These are phyloP conservation scores for Charina bottae DNA, from an alignment of 2,113 vertebrate species.

Conservation along the genomic window DNA sequence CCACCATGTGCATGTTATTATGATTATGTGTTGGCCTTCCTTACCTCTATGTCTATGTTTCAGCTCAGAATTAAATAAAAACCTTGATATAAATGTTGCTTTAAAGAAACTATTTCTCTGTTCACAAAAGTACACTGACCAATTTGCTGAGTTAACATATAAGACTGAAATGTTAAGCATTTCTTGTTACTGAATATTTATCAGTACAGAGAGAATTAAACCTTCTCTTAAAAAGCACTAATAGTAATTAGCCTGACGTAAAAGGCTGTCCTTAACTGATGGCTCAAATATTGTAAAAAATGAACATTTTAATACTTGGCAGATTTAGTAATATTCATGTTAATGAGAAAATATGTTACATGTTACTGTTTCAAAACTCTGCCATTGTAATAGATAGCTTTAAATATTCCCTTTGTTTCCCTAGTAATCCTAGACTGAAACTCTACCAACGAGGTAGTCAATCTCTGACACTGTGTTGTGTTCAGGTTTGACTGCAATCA, in stretches of 20 bases:
- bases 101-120: background rate
- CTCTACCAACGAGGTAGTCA: background rate
- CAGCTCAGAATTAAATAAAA: background rate
- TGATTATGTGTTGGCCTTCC: background rate
- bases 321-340: background rate
- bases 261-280: background rate
- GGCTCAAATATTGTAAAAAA: background rate
- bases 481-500: background rate
- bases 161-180: slow-evolving; percentile 18
- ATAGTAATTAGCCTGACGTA: background rate
- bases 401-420: background rate
- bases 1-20: background rate
- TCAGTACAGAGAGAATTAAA: slow-evolving; percentile 5
- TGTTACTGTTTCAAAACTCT: background rate
- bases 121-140: background rate
- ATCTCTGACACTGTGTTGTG: background rate
- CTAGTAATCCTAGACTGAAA: background rate
- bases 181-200: background rate
- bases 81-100: background rate
- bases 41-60: background rate
- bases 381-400: background rate
- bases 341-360: background rate
- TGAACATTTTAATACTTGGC: background rate
- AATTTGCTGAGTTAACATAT: background rate
- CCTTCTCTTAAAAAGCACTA: background rate